phyloP scores from a whole-genome alignment of 2,888 invertebrate species.

The Lasioglossum leucozonium region DNA sequence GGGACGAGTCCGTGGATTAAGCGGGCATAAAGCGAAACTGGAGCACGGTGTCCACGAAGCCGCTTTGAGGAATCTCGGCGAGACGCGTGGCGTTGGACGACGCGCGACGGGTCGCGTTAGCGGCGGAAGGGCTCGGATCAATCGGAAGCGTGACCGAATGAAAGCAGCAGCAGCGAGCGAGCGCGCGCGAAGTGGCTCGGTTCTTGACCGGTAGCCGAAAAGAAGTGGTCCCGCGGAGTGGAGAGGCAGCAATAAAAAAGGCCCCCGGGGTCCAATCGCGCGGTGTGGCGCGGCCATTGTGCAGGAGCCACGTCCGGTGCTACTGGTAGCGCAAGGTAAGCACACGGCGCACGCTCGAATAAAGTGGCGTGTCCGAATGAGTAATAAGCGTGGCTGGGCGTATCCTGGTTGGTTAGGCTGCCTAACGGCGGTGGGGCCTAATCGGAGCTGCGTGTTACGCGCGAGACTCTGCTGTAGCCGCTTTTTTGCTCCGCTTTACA shows the following conservation, averaged over 20 bases:
- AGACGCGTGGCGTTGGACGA: not conserved
- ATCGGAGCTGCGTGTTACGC: constrained; percentile 83
- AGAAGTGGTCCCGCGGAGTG: constrained; percentile 57
- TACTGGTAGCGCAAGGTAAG: constrained; percentile 69
- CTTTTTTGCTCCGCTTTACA: constrained; percentile 38
- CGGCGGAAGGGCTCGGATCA: not conserved
- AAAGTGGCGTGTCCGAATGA: constrained; percentile 82
- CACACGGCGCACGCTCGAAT: constrained; percentile 75
- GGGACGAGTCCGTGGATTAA: not conserved
- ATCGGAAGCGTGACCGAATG: constrained; percentile 19
- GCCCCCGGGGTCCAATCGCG: constrained; percentile 69
- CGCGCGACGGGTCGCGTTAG: too few relatives aligned
- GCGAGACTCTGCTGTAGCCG: constrained; percentile 60
- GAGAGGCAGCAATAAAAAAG: constrained; percentile 63
- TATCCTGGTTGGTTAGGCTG: constrained; percentile 81
- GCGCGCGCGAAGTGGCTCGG: constrained; percentile 30
- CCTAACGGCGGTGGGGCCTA: constrained; percentile 80
- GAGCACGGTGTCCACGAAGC: not conserved
- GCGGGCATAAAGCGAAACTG: not conserved
- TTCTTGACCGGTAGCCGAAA: constrained; percentile 46
- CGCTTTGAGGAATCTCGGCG: not conserved
- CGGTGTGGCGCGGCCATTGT: constrained; percentile 70
- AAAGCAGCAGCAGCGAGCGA: too few relatives aligned
- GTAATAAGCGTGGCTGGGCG: constrained; percentile 83
- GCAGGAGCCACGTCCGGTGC: constrained; percentile 67